Conservation (phyloP, 2,888 invertebrate species). For the Xanthostigma xanthostigma region DNA sequence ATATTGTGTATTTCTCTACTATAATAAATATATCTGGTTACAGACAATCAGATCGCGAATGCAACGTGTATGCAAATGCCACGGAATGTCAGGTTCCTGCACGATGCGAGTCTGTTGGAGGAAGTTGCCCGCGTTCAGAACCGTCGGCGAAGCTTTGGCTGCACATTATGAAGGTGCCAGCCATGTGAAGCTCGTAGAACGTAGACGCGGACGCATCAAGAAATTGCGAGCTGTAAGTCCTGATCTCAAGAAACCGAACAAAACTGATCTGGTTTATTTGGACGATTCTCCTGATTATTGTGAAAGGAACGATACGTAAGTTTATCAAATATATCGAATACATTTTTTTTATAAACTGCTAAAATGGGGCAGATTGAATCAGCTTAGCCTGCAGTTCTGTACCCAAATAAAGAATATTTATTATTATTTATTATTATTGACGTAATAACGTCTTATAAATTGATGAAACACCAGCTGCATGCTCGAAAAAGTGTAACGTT, state of each 20-base stretch:
- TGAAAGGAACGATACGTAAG: conserved; percentile 69
- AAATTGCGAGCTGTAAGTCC: conserved; percentile 58
- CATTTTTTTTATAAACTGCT: neutral
- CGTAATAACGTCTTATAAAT: too few relatives aligned
- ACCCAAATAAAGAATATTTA: too few relatives aligned
- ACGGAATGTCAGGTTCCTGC: conserved; percentile 87
- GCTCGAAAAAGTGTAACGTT: too few relatives aligned
- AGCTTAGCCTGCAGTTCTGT: too few relatives aligned
- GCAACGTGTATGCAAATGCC: conserved; percentile 84
- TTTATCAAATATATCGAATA: conserved; percentile 12
- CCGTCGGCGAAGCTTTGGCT: conserved; percentile 62
- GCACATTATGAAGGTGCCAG: conserved; percentile 78
- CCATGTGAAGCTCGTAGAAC: conserved; percentile 58
- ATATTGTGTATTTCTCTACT: too few relatives aligned
- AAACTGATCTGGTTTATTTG: conserved; percentile 79
- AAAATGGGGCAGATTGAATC: too few relatives aligned
- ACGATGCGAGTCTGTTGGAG: conserved; percentile 85
- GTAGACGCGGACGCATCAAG: conserved; percentile 42
- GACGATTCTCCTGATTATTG: conserved; percentile 89
- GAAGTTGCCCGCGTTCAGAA: conserved; percentile 58
- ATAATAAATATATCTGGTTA: conserved; percentile 5
- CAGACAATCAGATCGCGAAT: conserved; percentile 59
- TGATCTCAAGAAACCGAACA: conserved; percentile 73
- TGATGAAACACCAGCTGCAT: too few relatives aligned
- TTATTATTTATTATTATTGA: too few relatives aligned